Conservation (phyloP, 1,140 invertebrate genomes). For the Monochamus saltuarius region DNA sequence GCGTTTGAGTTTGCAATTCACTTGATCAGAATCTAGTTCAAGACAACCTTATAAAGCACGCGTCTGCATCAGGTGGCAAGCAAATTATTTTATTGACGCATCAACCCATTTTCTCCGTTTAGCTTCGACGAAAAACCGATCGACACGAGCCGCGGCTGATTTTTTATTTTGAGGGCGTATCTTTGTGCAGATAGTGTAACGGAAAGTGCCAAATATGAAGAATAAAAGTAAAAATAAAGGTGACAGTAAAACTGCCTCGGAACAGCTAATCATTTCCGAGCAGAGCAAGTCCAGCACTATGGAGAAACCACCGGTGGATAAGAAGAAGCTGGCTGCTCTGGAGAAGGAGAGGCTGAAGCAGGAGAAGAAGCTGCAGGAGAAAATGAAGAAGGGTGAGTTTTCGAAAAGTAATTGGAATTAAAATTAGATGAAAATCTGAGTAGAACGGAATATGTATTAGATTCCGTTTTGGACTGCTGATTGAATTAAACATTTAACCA, state of each 20-base stretch:
- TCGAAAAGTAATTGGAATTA: slow-evolving; percentile 17
- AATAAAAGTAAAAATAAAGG: slow-evolving; percentile 35
- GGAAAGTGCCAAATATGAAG: slow-evolving; percentile 19
- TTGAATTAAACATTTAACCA: no score
- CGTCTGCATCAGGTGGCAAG: not conserved
- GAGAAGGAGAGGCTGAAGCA: slow-evolving; percentile 55
- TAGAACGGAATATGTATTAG: no score
- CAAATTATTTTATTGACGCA: not conserved
- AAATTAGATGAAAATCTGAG: not conserved
- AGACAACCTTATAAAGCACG: not conserved
- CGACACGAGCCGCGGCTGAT: not conserved
- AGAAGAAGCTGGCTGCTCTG: slow-evolving; percentile 57
- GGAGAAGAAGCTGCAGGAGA: slow-evolving; percentile 57
- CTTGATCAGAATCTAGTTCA: not conserved
- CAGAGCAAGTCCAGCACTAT: slow-evolving; percentile 56
- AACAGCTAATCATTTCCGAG: slow-evolving; percentile 57
- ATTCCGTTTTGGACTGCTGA: no score
- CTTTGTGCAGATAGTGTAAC: not conserved
- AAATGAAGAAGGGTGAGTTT: slow-evolving; percentile 57
- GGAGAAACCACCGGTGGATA: slow-evolving; percentile 56
- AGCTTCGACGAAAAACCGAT: not conserved
- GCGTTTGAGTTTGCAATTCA: no score
- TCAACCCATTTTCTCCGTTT: not conserved
- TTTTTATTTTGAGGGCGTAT: not conserved
- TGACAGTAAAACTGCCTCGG: slow-evolving; percentile 50